Evolutionary conservation across 2,888 invertebrate species (phyloP).

Genomic region (Plusia festucae): DNA sequence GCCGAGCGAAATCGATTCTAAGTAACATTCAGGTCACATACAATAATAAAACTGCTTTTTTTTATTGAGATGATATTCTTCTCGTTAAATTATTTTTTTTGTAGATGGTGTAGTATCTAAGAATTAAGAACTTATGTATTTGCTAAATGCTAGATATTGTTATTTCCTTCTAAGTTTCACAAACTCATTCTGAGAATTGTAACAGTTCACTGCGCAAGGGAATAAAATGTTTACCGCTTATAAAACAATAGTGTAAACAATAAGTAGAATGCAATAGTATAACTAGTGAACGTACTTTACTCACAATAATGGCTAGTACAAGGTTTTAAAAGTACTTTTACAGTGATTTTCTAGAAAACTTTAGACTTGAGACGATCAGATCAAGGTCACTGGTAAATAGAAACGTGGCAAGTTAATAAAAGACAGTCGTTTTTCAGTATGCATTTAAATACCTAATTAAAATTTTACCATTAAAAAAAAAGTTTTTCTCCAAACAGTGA

Average conservation of each 20-base stretch:
- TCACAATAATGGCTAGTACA: slow-evolving; percentile 29
- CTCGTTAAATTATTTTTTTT: too few relatives aligned
- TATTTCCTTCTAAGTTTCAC: slow-evolving; percentile 22
- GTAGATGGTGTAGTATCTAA: not conserved
- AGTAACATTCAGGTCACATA: slow-evolving; percentile 44
- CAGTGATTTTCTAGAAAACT: not conserved
- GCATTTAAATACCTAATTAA: too few relatives aligned
- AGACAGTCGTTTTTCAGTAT: not conserved
- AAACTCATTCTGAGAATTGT: slow-evolving; percentile 23
- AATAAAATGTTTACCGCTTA: slow-evolving; percentile 45
- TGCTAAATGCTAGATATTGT: slow-evolving; percentile 5
- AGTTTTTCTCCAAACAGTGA: not conserved
- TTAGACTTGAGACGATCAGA: slow-evolving; percentile 17
- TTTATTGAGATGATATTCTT: not conserved
- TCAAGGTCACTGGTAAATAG: slow-evolving; percentile 19
- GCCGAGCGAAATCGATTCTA: slow-evolving; percentile 83
- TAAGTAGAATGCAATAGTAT: slow-evolving; percentile 48
- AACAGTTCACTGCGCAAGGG: slow-evolving; percentile 33
- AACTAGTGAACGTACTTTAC: slow-evolving; percentile 45
- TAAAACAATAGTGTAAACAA: slow-evolving; percentile 45
- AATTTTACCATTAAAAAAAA: too few relatives aligned
- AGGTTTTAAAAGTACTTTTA: slow-evolving; percentile 27
- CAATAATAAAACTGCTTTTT: slow-evolving; percentile 15
- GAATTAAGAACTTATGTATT: not conserved
- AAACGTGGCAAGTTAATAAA: too few relatives aligned